A percentile compares a stretch with the other conserved stretches of the same genome.
Conservation (phyloP, 30 jellyfish, hydroid and myxozoan genomes). For the Hydractinia symbiolongicarpus region DNA sequence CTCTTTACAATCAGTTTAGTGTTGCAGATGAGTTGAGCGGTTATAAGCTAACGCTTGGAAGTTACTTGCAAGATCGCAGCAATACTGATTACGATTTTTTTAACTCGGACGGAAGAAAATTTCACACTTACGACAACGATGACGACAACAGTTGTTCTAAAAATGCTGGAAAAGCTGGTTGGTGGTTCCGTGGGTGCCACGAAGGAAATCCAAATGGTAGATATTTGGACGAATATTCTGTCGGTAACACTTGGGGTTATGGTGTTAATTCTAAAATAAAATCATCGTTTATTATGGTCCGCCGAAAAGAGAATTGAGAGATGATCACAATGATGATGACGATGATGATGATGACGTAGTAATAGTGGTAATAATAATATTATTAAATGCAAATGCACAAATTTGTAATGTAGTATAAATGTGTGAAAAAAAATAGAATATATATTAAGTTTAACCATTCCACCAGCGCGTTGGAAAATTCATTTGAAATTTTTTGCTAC, state of each 20-base stretch:
- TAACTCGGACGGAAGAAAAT: neutral
- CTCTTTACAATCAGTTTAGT: neutral
- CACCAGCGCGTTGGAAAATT: too few relatives aligned
- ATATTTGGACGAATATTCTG: neutral
- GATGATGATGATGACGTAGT: too few relatives aligned
- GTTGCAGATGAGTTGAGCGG: neutral
- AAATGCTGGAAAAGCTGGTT: neutral
- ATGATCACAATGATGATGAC: too few relatives aligned
- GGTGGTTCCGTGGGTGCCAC: constrained; percentile 12
- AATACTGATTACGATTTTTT: neutral
- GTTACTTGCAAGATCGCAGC: neutral
- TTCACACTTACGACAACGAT: neutral
- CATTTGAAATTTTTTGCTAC: too few relatives aligned
- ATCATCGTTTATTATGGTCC: too few relatives aligned
- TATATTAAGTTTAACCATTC: too few relatives aligned
- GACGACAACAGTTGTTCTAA: neutral
- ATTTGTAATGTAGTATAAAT: too few relatives aligned
- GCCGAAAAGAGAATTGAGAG: too few relatives aligned
- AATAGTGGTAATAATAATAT: too few relatives aligned
- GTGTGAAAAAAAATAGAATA: too few relatives aligned
- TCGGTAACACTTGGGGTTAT: neutral
- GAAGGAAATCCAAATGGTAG: constrained; percentile 2
- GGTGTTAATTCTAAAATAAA: too few relatives aligned
- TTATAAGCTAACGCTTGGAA: neutral
- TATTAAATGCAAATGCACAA: too few relatives aligned